Base-by-base conservation (phyloP, 2,113 vertebrate genomes). In the Cygnus buccinator region DNA sequence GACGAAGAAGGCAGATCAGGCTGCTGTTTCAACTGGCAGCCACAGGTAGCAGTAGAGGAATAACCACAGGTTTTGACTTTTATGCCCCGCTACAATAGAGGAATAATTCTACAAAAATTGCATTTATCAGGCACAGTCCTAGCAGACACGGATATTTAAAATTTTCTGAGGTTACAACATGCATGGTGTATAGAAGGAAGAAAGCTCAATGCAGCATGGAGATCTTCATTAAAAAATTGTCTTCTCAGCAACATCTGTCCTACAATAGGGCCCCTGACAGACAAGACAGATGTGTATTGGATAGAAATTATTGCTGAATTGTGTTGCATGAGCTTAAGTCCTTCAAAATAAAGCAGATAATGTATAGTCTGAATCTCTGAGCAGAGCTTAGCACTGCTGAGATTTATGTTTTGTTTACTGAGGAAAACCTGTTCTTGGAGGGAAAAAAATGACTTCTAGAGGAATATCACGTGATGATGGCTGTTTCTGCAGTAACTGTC, bases 101-200 rank as follows among this genome's bases (percentile, higher is more conserved):
- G 28, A 57, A 33, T 33, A 85, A 57, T 62, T 87, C 50, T 43
- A 12, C 12, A 48, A 13, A 46, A 62, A 59, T 18, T 75, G 5
- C 3, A 8, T 43, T 65, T 16, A 43, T 31, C 67, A 43, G 18
- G 25, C 6, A 62, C 1, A 59, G 48, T 57, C 33, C 46, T 66
- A 74, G 37, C 37, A 67, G 68, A 31, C 3, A 5, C 11, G 37
- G 21, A 33, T 74, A 28, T 48, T 72, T 54, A 12, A 77, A 74
- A 66, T 20, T 41, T 18, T 67, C 28, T 43, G 44, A 50, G 59
- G 22, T 11, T 59, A 37, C 41, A 57, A 17, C 15, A 20, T 9
- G 6, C 0, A 0, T 11, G 2, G n/a, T 58, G 8, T 62, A 17
- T 16, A 78, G 70, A 50, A 62, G 61, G 21, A 67, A 84, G 33